Percentiles rank a stretch among this genome's conserved stretches.
phyloP scores from a whole-genome alignment of 2,113 vertebrate species.

The Calidris pugnax region DNA sequence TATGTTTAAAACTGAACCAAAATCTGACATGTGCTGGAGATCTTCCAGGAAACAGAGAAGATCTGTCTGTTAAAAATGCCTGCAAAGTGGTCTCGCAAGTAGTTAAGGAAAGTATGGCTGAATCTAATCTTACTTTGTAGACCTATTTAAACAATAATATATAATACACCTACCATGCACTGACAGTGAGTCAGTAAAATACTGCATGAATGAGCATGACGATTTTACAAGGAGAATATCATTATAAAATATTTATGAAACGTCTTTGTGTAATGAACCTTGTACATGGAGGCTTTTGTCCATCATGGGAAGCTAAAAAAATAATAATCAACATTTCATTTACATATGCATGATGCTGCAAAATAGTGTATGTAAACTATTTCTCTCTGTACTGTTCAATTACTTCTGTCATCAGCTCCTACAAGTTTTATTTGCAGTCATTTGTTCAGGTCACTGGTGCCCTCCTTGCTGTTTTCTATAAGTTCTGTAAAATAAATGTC shows the following conservation, averaged over 20 bases:
- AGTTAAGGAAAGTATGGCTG: constrained; percentile 66
- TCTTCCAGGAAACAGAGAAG: constrained; percentile 54
- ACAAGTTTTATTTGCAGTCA: constrained; percentile 72
- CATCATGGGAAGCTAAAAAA: constrained; percentile 86
- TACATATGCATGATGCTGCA: constrained; percentile 89
- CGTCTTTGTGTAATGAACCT: constrained; percentile 85
- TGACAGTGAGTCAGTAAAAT: constrained; percentile 81
- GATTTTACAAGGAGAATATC: constrained; percentile 85
- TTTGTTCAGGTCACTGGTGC: constrained; percentile 71
- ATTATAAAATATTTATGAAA: constrained; percentile 93
- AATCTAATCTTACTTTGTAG: constrained; percentile 62
- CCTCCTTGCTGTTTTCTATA: constrained; percentile 71
- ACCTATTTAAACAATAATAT: constrained; percentile 60
- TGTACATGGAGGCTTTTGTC: constrained; percentile 93
- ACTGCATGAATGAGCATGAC: constrained; percentile 76
- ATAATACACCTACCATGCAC: constrained; percentile 77
- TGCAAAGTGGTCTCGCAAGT: constrained; percentile 29
- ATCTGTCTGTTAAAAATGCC: constrained; percentile 44
- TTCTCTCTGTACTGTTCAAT: constrained; percentile 75
- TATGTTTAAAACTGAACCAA: neutral
- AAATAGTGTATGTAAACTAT: constrained; percentile 75
- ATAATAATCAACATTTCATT: constrained; percentile 89
- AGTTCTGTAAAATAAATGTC: constrained; percentile 79
- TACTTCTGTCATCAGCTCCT: constrained; percentile 74
- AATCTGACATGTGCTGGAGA: neutral